These are phyloP conservation scores for Papilio polyxenes DNA, from an alignment of 1,140 invertebrate genomes.

Conservation along the genomic window DNA sequence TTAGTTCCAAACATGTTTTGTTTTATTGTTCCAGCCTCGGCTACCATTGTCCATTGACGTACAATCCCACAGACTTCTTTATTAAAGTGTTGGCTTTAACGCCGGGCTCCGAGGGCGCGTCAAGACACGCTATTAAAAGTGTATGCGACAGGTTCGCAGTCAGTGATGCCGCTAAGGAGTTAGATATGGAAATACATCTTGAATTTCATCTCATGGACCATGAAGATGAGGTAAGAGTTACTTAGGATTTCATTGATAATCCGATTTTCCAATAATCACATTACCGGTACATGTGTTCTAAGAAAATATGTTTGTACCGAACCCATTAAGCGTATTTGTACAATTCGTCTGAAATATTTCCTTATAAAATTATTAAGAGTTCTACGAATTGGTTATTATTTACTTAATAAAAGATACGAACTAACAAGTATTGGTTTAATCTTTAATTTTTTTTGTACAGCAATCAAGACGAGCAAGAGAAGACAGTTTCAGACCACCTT, in stretches of 20 bases:
- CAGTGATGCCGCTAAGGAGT: constrained; percentile 87
- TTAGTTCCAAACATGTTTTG: not conserved
- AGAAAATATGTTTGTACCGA: too few species aligned
- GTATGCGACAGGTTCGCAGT: constrained; percentile 90
- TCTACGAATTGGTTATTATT: not conserved
- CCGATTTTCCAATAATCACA: not conserved
- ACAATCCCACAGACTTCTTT: constrained; percentile 96
- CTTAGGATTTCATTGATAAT: not conserved
- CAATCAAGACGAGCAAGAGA: constrained; percentile 53
- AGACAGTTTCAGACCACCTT: constrained; percentile 77
- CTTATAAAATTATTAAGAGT: not conserved
- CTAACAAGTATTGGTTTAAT: constrained; percentile 3
- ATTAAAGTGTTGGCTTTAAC: constrained; percentile 91
- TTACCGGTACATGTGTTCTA: not conserved
- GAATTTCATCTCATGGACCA: constrained; percentile 83
- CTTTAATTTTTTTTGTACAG: constrained; percentile 49
- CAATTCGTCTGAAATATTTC: not conserved
- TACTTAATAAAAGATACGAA: not conserved
- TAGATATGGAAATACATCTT: constrained; percentile 85
- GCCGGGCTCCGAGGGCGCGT: constrained; percentile 86
- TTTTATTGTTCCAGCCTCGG: constrained; percentile 83
- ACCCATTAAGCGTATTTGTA: too few species aligned
- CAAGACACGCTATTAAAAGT: constrained; percentile 83
- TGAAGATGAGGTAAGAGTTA: constrained; percentile 56
- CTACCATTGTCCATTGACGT: constrained; percentile 89